phyloP scores from a whole-genome alignment of 2,797 vertebrate genomes.

The Platalea minor region DNA sequence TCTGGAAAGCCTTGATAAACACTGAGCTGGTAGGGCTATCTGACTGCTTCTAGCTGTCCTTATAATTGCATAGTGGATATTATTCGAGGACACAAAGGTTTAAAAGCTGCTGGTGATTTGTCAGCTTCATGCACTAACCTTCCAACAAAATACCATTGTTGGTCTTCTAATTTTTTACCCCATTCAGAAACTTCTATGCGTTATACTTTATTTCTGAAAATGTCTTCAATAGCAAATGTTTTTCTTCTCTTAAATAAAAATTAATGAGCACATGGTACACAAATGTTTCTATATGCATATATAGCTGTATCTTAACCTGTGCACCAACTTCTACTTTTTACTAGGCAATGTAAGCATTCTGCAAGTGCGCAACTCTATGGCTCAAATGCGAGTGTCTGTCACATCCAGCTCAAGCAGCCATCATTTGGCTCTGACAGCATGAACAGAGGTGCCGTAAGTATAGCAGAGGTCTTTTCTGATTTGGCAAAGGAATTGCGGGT shows the following conservation, averaged over 20 bases:
- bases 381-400: background rate
- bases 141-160: background rate
- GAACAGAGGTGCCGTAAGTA: background rate
- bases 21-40: background rate
- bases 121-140: background rate
- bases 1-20: slow-evolving; percentile 19
- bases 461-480: background rate
- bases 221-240: background rate
- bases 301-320: background rate
- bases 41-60: background rate
- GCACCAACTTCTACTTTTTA: background rate
- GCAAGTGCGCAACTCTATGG: background rate
- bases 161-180: background rate
- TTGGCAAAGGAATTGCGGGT: background rate
- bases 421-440: background rate
- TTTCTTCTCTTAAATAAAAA: background rate
- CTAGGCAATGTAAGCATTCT: background rate
- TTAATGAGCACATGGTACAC: background rate
- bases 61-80: background rate
- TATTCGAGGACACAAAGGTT: background rate
- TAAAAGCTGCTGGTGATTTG: background rate
- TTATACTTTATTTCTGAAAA: background rate
- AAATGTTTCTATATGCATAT: background rate
- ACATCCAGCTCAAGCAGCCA: background rate
- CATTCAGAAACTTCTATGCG: background rate